Conservation (phyloP, 2,113 vertebrate species). For the Lepidothrix coronata region DNA sequence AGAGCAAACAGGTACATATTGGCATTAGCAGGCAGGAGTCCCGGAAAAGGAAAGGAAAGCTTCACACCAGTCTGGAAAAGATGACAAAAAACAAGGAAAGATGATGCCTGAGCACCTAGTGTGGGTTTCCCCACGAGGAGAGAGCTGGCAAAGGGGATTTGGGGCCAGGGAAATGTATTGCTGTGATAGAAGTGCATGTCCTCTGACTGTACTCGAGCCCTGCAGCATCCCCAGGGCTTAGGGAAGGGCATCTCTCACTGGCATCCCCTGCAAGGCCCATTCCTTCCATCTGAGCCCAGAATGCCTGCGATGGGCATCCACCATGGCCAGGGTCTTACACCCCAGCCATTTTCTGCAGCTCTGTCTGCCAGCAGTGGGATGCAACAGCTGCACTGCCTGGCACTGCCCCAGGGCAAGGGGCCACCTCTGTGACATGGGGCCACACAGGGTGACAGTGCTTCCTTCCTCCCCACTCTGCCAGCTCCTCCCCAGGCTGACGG, state of each 20-base stretch:
- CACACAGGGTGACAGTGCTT: background rate
- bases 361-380: background rate
- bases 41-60: background rate
- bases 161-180: background rate
- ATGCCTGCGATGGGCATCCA: rapidly evolving
- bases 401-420: background rate
- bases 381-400: background rate
- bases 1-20: background rate
- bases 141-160: background rate
- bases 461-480: constrained; percentile 9
- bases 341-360: rapidly evolving
- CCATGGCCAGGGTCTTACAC: background rate
- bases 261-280: background rate
- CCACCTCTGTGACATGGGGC: background rate
- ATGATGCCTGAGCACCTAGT: background rate
- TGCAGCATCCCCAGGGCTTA: background rate
- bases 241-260: background rate
- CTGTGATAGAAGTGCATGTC: rapidly evolving
- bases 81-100: background rate
- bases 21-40: background rate
- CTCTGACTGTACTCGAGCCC: background rate
- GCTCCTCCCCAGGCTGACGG: background rate
- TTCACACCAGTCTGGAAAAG: background rate
- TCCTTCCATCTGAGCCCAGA: background rate
- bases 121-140: background rate